phyloP scores from a whole-genome alignment of 53 echinoderm and acorn worm genomes.

The Echinarachnius parma region DNA sequence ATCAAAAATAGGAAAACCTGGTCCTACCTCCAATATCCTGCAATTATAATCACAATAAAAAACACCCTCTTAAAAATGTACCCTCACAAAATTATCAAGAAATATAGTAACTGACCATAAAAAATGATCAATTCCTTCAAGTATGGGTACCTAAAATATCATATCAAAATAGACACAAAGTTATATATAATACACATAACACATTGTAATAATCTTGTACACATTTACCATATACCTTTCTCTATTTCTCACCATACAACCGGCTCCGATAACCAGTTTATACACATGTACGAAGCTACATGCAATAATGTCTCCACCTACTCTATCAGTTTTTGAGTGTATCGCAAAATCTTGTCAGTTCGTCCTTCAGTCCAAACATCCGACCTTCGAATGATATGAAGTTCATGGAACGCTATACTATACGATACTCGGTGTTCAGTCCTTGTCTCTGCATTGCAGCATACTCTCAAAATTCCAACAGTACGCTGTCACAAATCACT shows the following conservation, averaged over 20 bases:
- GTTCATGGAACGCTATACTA: neutral
- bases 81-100: neutral
- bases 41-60: neutral
- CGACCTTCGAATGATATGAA: neutral
- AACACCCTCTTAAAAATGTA: neutral
- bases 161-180: neutral
- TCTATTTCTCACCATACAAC: neutral
- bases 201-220: neutral
- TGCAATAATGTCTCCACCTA: neutral
- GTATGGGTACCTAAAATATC: neutral
- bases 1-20: neutral
- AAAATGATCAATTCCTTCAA: neutral
- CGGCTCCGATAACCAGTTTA: neutral
- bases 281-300: neutral
- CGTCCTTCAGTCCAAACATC: neutral
- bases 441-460: neutral
- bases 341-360: neutral
- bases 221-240: neutral
- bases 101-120: neutral
- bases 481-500: no score
- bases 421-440: neutral
- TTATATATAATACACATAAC: neutral
- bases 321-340: neutral
- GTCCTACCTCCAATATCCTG: neutral
- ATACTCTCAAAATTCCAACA: neutral